Evolutionary conservation across 2,113 vertebrate species (phyloP).

Genomic region (Chiloscyllium plagiosum): DNA sequence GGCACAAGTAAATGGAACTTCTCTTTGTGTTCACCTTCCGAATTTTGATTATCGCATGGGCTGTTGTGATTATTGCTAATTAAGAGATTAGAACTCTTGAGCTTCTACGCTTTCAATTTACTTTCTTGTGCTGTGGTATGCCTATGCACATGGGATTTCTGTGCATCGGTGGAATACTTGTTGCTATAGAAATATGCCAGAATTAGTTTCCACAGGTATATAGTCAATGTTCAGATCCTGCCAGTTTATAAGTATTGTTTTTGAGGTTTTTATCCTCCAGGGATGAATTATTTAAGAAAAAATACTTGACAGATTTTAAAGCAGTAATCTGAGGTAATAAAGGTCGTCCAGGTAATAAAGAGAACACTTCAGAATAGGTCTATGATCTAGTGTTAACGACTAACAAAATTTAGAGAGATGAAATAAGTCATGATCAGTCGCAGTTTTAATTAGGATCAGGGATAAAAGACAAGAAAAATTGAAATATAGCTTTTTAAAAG

Average conservation of each 20-base stretch:
- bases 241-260: neutral
- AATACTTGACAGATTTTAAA: neutral
- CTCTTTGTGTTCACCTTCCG: neutral
- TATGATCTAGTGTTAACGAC: neutral
- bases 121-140: neutral
- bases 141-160: neutral
- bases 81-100: too few species aligned
- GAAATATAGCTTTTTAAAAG: neutral
- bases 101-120: neutral
- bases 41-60: too few species aligned
- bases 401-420: neutral
- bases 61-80: too few species aligned
- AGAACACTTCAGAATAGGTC: neutral
- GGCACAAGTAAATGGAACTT: neutral
- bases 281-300: neutral
- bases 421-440: neutral
- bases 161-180: neutral
- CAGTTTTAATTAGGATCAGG: neutral
- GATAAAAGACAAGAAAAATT: neutral
- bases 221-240: neutral
- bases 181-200: neutral
- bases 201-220: neutral
- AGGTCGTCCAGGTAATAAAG: neutral
- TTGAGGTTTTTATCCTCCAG: neutral
- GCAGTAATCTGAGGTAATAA: neutral